phyloP scores from a whole-genome alignment of 1,140 invertebrate genomes.

The Microplitis mediator region DNA sequence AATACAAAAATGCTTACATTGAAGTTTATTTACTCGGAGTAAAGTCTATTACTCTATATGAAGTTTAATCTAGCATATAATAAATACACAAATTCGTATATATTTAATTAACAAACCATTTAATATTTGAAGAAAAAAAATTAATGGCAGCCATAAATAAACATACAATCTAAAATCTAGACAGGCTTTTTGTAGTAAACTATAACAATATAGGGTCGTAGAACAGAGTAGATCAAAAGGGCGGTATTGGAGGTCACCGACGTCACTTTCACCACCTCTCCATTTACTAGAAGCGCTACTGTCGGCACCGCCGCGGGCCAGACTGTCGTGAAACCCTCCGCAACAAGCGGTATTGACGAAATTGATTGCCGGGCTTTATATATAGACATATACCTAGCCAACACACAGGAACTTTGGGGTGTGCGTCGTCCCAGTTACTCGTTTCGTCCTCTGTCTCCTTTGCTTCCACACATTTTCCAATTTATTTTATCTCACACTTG shows the following conservation, averaged over 20 bases:
- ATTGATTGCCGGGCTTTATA: constrained; percentile 54
- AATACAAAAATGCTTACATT: too few species aligned
- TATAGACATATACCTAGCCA: background rate
- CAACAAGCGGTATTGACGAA: constrained; percentile 60
- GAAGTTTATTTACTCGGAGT: too few species aligned
- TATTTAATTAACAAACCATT: too few species aligned
- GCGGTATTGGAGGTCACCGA: constrained; percentile 25
- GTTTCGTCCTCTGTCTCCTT: constrained; percentile 5
- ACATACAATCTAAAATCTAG: background rate
- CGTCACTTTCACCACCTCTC: constrained; percentile 17
- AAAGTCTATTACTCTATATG: background rate
- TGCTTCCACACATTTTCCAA: constrained; percentile 23
- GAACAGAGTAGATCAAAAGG: background rate
- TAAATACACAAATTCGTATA: too few species aligned
- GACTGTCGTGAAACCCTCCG: constrained; percentile 39
- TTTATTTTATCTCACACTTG: constrained; percentile 33
- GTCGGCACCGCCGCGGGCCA: constrained; percentile 40
- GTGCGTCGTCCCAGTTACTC: background rate
- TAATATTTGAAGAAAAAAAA: too few species aligned
- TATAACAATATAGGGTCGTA: background rate
- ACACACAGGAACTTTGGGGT: constrained; percentile 9
- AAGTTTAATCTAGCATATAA: too few species aligned
- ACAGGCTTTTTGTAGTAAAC: background rate
- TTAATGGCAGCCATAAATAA: background rate
- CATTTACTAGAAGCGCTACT: constrained; percentile 6